phyloP scores from a whole-genome alignment of 2,888 invertebrate genomes.

The Synergus laeviventris region DNA sequence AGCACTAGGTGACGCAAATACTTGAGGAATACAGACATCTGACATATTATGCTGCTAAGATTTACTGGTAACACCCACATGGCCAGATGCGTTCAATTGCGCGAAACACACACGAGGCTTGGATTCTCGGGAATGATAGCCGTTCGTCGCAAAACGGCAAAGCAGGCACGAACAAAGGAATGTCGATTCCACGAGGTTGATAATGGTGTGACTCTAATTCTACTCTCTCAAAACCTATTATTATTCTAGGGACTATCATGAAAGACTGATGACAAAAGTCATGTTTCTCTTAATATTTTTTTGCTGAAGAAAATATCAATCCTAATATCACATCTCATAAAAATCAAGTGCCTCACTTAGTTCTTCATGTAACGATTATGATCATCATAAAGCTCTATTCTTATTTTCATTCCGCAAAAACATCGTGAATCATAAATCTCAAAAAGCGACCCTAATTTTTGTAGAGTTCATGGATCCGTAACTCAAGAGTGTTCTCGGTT shows the following conservation, averaged over 20 bases:
- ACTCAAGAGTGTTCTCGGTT: background rate
- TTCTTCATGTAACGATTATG: background rate
- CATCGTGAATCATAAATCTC: conserved; percentile 1
- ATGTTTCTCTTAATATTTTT: background rate
- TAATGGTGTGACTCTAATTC: conserved; percentile 14
- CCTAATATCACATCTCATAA: background rate
- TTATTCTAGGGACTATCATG: background rate
- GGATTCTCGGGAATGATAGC: conserved; percentile 51
- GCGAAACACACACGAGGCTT: conserved; percentile 54
- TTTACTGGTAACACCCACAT: conserved; percentile 60
- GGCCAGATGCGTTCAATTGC: conserved; percentile 65
- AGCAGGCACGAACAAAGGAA: conserved; percentile 43
- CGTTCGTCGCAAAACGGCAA: conserved; percentile 45
- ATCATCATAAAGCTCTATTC: too few species aligned
- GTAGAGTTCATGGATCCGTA: background rate
- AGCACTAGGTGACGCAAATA: conserved; percentile 34
- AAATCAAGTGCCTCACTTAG: background rate
- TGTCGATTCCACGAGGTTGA: conserved; percentile 19
- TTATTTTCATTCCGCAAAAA: background rate
- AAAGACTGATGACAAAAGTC: background rate
- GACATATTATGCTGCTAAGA: conserved; percentile 59
- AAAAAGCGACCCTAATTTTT: conserved; percentile 1
- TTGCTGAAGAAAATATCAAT: background rate
- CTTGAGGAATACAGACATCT: conserved; percentile 57
- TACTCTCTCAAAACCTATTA: background rate